These are phyloP conservation scores for Albula goreensis DNA, from an alignment of 2,113 vertebrate genomes.

Conservation along the genomic window DNA sequence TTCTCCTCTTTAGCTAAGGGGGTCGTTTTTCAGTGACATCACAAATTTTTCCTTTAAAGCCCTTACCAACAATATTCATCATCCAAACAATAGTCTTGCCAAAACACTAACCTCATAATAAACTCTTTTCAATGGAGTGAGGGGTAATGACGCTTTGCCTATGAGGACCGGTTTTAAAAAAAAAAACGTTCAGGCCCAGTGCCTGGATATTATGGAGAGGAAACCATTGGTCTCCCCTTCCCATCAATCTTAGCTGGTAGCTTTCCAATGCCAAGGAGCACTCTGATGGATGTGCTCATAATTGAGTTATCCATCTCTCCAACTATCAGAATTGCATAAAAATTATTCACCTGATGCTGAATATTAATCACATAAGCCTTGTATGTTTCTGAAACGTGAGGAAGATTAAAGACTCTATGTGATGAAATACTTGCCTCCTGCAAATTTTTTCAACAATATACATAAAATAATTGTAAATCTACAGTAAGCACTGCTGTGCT, in stretches of 20 bases:
- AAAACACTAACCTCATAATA: conserved; percentile 98
- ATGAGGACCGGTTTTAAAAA: conserved; percentile 76
- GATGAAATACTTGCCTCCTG: conserved; percentile 65
- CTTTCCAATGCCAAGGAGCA: conserved; percentile 85
- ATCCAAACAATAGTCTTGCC: conserved; percentile 98
- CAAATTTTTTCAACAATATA: conserved; percentile 31
- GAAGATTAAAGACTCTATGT: conserved; percentile 70
- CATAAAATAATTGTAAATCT: conserved; percentile 55
- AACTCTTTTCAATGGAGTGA: conserved; percentile 94
- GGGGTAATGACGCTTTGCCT: conserved; percentile 98
- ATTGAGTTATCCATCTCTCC: conserved; percentile 99
- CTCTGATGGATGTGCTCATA: conserved; percentile 96
- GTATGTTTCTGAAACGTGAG: conserved; percentile 83
- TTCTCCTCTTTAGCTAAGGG: conserved; percentile 49
- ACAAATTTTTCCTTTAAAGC: conserved; percentile 81
- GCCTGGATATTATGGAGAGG: conserved; percentile 90
- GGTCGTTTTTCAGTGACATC: conserved; percentile 84
- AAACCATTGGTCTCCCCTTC: conserved; percentile 87
- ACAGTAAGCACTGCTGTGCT: neutral
- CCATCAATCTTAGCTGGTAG: conserved; percentile 95
- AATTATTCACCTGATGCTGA: conserved; percentile 98
- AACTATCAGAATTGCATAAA: conserved; percentile 98
- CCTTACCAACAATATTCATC: conserved; percentile 87
- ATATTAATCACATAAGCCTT: conserved; percentile 96
- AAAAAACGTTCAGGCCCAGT: conserved; percentile 86